Conservation (phyloP, 1,140 invertebrate genomes). For the Drosophila kepulauana region DNA sequence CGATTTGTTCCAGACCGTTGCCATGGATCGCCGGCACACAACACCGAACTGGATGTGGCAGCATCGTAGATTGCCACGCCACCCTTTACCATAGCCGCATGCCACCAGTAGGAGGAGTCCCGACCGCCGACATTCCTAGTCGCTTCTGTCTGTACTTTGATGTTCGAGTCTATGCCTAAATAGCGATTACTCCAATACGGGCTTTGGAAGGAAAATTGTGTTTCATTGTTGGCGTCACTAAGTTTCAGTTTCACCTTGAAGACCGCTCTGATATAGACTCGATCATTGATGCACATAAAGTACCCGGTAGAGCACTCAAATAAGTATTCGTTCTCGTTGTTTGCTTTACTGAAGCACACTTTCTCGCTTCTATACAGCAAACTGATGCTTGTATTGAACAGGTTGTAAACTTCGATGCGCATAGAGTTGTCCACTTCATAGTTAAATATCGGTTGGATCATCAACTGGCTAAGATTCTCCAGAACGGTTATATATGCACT, state of each 20-base stretch:
- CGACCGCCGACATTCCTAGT: slow-evolving; percentile 64
- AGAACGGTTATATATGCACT: background rate
- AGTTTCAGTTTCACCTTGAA: slow-evolving; percentile 38
- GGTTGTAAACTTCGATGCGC: slow-evolving; percentile 32
- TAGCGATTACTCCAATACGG: slow-evolving; percentile 69
- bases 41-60: slow-evolving; percentile 20
- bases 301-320: slow-evolving; percentile 58
- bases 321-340: slow-evolving; percentile 47
- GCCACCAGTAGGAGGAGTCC: slow-evolving; percentile 52
- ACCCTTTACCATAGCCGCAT: slow-evolving; percentile 18
- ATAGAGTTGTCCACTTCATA: slow-evolving; percentile 16
- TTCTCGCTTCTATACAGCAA: slow-evolving; percentile 14
- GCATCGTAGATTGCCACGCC: slow-evolving; percentile 58
- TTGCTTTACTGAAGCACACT: slow-evolving; percentile 64
- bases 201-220: slow-evolving; percentile 54
- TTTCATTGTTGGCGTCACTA: slow-evolving; percentile 25
- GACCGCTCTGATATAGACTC: slow-evolving; percentile 53
- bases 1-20: slow-evolving; percentile 55
- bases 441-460: slow-evolving; percentile 40
- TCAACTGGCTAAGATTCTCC: slow-evolving; percentile 15
- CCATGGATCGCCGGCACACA: slow-evolving; percentile 64
- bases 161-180: slow-evolving; percentile 43
- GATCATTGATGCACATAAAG: slow-evolving; percentile 64
- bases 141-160: slow-evolving; percentile 9
- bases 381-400: too few species aligned